Evolutionary conservation across 1,140 invertebrate genomes (phyloP).

Genomic region (Nomia melanderi): DNA sequence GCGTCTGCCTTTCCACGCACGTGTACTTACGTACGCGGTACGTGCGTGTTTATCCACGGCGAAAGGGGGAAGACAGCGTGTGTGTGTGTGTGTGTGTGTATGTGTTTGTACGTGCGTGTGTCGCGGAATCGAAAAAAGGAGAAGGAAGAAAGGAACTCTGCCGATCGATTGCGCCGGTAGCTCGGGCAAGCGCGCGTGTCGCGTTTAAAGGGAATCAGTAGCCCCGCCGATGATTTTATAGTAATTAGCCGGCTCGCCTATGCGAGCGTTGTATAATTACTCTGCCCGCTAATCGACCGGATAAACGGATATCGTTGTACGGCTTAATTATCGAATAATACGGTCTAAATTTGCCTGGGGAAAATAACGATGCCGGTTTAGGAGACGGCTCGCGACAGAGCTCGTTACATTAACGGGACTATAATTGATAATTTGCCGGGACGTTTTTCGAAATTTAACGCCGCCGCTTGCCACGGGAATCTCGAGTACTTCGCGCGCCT

Average conservation of each 20-base stretch:
- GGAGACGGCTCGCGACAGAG: neutral
- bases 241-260: constrained; percentile 26
- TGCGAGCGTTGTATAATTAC: constrained; percentile 35
- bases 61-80: constrained; percentile 1
- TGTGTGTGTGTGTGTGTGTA: too few relatives aligned
- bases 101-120: too few relatives aligned
- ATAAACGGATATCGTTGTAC: constrained; percentile 32
- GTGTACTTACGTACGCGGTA: neutral
- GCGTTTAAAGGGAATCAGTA: constrained; percentile 9
- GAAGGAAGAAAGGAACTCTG: neutral
- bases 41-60: too few relatives aligned
- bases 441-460: too few relatives aligned
- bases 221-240: constrained; percentile 32
- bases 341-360: constrained; percentile 13
- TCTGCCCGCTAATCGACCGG: constrained; percentile 41
- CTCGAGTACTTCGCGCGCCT: too few relatives aligned
- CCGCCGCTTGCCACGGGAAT: too few relatives aligned
- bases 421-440: neutral
- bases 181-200: neutral
- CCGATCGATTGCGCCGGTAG: neutral
- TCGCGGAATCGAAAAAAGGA: neutral
- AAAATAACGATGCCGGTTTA: neutral
- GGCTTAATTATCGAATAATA: constrained; percentile 46
- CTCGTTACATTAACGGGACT: neutral
- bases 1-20: neutral